Conservation (phyloP, 2,888 invertebrate genomes). For the Leptopilina syphax region DNA sequence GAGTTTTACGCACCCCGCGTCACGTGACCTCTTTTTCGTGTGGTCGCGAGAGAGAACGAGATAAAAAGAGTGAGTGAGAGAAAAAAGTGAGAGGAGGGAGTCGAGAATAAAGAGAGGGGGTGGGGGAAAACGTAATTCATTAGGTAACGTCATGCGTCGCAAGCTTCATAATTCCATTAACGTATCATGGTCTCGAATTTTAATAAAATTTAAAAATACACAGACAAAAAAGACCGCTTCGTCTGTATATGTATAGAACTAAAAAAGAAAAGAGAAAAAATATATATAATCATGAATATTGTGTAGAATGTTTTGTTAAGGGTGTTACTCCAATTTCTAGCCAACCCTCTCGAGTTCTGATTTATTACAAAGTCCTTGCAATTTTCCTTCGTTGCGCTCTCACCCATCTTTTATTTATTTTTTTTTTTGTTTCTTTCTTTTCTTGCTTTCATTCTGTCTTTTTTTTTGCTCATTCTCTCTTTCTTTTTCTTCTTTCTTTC, state of each 20-base stretch:
- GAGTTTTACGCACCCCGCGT: slow-evolving; percentile 8
- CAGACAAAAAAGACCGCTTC: too few species aligned
- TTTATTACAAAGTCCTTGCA: not conserved
- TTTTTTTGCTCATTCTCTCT: too few species aligned
- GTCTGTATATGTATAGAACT: not conserved
- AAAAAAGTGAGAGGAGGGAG: too few species aligned
- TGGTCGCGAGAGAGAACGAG: not conserved
- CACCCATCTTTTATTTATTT: too few species aligned
- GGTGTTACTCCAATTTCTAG: not conserved
- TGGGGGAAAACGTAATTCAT: slow-evolving; percentile 1
- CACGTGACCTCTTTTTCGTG: slow-evolving; percentile 23
- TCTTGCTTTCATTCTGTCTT: too few species aligned
- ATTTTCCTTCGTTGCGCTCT: too few species aligned
- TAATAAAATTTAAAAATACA: slow-evolving; percentile 25
- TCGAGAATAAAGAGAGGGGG: too few species aligned
- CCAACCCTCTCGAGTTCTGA: slow-evolving; percentile 7
- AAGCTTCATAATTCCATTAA: slow-evolving; percentile 11
- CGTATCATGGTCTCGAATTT: not conserved
- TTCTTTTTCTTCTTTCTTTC: too few species aligned
- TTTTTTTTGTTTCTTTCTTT: too few species aligned
- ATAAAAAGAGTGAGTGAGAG: too few species aligned
- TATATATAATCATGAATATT: not conserved
- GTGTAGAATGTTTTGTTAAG: not conserved
- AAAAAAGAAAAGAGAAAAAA: not conserved
- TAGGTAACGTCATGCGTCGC: slow-evolving; percentile 19